These are phyloP conservation scores for Apus apus DNA, from an alignment of 2,113 vertebrate species.

Conservation along the genomic window DNA sequence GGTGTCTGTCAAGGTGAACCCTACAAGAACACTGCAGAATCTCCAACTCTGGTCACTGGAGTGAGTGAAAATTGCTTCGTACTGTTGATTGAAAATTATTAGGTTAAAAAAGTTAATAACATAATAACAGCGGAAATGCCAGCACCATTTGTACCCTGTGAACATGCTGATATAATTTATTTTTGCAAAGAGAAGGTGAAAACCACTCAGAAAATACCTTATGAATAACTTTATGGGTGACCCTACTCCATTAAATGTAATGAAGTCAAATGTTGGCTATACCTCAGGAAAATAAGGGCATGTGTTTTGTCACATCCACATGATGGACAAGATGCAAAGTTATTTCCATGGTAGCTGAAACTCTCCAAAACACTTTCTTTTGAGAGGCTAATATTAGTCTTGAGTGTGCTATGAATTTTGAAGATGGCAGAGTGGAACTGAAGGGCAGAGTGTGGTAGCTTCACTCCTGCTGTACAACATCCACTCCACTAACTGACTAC, in stretches of 20 bases:
- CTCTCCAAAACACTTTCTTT: constrained; percentile 2
- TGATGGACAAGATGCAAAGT: constrained; percentile 35
- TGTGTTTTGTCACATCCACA: constrained; percentile 42
- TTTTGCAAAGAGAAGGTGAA: constrained; percentile 61
- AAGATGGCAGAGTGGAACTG: background rate
- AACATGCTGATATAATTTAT: constrained; percentile 55
- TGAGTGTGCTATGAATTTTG: constrained; percentile 17
- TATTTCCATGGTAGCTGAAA: constrained; percentile 7
- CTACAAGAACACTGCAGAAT: background rate
- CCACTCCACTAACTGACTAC: background rate
- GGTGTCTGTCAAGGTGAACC: constrained; percentile 50
- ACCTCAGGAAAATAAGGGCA: constrained; percentile 62
- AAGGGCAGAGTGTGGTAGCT: background rate
- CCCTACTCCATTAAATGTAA: constrained; percentile 50
- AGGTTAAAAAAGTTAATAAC: constrained; percentile 64
- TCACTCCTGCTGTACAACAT: background rate
- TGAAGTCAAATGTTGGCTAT: constrained; percentile 28
- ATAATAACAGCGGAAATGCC: constrained; percentile 64
- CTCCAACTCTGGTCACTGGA: constrained; percentile 24
- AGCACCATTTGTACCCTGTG: constrained; percentile 39
- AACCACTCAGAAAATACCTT: constrained; percentile 54
- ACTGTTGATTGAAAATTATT: constrained; percentile 63
- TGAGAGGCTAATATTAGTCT: background rate
- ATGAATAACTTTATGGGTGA: constrained; percentile 41
- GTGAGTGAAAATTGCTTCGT: constrained; percentile 56